phyloP scores from a whole-genome alignment of 2,797 vertebrate genomes.

The Leuciscus waleckii region DNA sequence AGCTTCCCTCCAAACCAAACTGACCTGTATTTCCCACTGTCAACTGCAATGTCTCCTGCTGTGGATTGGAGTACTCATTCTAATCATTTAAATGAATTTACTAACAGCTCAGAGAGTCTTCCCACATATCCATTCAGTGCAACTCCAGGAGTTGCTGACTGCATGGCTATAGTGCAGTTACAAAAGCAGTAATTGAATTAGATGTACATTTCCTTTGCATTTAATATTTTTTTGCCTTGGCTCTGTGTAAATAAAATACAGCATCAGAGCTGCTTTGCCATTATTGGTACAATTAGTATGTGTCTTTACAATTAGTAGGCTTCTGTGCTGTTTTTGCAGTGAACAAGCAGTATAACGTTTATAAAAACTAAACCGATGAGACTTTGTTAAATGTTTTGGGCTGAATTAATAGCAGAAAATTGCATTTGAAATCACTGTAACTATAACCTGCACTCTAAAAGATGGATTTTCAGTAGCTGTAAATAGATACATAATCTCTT shows the following conservation, averaged over 20 bases:
- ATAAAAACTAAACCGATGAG: neutral
- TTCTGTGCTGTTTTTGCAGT: neutral
- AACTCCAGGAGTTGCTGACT: neutral
- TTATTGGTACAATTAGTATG: neutral
- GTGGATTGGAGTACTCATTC: slow-evolving; percentile 24
- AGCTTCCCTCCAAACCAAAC: slow-evolving; percentile 52
- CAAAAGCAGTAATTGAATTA: neutral
- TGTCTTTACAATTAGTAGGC: neutral
- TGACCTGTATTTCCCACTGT: slow-evolving; percentile 33
- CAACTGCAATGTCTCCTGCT: slow-evolving; percentile 4
- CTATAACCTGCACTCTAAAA: neutral
- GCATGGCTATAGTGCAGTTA: neutral
- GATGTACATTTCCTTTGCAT: neutral
- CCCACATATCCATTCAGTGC: neutral
- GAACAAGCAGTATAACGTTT: neutral
- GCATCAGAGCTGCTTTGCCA: neutral
- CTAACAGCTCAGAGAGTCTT: slow-evolving; percentile 3
- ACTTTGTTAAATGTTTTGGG: neutral
- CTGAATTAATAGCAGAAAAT: neutral
- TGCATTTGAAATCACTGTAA: neutral
- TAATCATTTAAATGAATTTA: slow-evolving; percentile 5
- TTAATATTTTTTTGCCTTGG: neutral
- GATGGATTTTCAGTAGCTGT: neutral
- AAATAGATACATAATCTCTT: neutral
- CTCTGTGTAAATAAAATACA: neutral